Base-by-base conservation (phyloP, 1,140 invertebrate species). In the Zaprionus nigranus region DNA sequence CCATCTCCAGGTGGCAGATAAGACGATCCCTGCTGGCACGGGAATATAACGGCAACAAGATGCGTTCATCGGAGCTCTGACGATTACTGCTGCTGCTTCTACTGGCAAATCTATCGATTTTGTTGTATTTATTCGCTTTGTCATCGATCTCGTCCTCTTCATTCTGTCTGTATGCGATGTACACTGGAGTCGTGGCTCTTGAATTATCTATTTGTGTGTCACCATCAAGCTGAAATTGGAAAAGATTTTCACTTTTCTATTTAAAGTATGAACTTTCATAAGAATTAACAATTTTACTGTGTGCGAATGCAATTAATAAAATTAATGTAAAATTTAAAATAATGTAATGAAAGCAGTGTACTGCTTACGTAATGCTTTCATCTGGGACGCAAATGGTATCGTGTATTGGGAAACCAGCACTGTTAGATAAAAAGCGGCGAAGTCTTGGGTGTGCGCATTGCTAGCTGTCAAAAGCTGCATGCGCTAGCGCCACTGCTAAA, bases 41-140 rank as follows among this genome's bases (percentile, higher is more conserved):
- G 1, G 86, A 67, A 60, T 92, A 92, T 0, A 92, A 59, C 0
- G 92, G 92, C 15, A 92, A 53, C 15, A 64, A 76, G 6, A 88
- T 65, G 24, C 11, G 22, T 22, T 63, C 57, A 12, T 53, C 36
- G n/a, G 43, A 28, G 9, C 38, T 12, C 9, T 59, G 54, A 12
- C 40, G 38, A 26, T 28, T 61, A 24, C 36, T 46, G 40, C n/a
- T 46, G 40, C 6, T 15, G n/a, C 40, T n/a, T n/a, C n/a, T n/a
- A n/a, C n/a, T 57, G 20, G 54, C 73, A 36, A 49, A 62, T 61
- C 24, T 66, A 57, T 67, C 86, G 62, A 54, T 34, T 78, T 46
- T 57, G 59, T 49, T 70, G 26, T 12, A 57, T 17, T 78, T 65
- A 36, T 74, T 13, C 34, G 9, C 6, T 7, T 46, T 9, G 38